A percentile compares a stretch with the other conserved stretches of the same genome.
These are phyloP conservation scores for Melanotaenia boesemani DNA, from an alignment of 2,797 vertebrate genomes.

Conservation along the genomic window DNA sequence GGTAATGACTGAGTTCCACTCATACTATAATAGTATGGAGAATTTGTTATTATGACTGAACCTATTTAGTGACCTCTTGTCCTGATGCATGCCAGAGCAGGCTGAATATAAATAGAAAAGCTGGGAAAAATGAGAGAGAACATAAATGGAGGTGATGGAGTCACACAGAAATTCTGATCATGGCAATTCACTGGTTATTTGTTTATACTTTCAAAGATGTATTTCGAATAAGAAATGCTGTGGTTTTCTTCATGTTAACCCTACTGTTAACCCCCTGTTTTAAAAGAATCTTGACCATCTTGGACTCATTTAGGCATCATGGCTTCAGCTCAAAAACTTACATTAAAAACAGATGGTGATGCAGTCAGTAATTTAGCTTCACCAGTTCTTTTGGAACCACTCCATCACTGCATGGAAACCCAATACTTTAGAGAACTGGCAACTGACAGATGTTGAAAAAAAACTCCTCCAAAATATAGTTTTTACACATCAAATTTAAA, in stretches of 20 bases:
- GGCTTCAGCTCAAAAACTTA: constrained; percentile 22
- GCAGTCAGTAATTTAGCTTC: constrained; percentile 9
- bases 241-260: constrained; percentile 13
- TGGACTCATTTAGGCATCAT: constrained; percentile 35
- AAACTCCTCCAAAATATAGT: not conserved
- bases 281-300: constrained; percentile 15
- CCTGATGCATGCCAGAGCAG: constrained; percentile 72
- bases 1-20: constrained; percentile 38
- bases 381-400: not conserved
- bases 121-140: constrained; percentile 59
- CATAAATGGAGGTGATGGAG: constrained; percentile 39
- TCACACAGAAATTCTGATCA: constrained; percentile 52
- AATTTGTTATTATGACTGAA: constrained; percentile 67
- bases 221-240: constrained; percentile 47
- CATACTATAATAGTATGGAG: constrained; percentile 53
- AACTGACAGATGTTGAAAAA: constrained; percentile 9
- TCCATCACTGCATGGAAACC: constrained; percentile 14
- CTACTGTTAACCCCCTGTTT: constrained; percentile 12
- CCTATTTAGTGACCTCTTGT: constrained; percentile 67
- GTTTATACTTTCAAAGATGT: constrained; percentile 61
- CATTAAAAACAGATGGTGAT: constrained; percentile 50
- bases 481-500: constrained; percentile 9
- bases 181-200: constrained; percentile 33
- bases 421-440: constrained; percentile 12
- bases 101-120: constrained; percentile 66